Percentiles rank a stretch among this genome's conserved stretches.
phyloP scores from a whole-genome alignment of 1,140 invertebrate species.

The Danaus plexippus region DNA sequence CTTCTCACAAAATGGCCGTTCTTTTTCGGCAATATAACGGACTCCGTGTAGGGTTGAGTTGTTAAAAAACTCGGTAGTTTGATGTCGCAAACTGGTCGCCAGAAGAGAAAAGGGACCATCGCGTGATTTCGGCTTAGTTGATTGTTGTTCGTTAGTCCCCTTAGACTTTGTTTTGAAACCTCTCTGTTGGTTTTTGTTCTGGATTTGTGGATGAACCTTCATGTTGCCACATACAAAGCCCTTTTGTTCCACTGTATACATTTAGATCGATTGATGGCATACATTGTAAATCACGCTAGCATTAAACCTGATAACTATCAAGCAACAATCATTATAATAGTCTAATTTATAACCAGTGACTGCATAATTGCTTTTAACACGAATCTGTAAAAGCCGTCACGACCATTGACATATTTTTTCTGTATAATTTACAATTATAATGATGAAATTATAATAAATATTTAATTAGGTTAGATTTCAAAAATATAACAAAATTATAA shows the following conservation, averaged over 20 bases:
- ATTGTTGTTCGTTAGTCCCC: conserved; percentile 17
- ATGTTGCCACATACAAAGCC: conserved; percentile 18
- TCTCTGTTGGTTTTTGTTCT: conserved; percentile 19
- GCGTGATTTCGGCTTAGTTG: conserved; percentile 16
- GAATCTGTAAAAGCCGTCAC: no score
- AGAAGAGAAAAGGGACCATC: conserved; percentile 55
- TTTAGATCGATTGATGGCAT: conserved; percentile 15
- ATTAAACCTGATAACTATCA: background rate
- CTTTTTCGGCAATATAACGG: conserved; percentile 78
- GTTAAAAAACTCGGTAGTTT: conserved; percentile 79
- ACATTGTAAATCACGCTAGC: conserved; percentile 18
- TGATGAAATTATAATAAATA: no score
- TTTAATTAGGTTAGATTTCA: no score
- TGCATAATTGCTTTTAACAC: no score
- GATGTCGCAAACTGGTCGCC: conserved; percentile 74
- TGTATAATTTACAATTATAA: no score
- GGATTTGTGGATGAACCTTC: conserved; percentile 43
- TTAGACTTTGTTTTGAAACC: conserved; percentile 3
- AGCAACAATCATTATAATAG: no score
- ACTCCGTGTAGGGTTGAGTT: conserved; percentile 81
- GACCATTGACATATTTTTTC: no score
- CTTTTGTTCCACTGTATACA: no score
- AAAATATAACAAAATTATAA: no score
- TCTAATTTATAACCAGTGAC: no score
- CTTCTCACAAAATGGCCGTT: conserved; percentile 79